These are phyloP conservation scores for Falco columbarius DNA, from an alignment of 2,797 vertebrate genomes.

Conservation along the genomic window DNA sequence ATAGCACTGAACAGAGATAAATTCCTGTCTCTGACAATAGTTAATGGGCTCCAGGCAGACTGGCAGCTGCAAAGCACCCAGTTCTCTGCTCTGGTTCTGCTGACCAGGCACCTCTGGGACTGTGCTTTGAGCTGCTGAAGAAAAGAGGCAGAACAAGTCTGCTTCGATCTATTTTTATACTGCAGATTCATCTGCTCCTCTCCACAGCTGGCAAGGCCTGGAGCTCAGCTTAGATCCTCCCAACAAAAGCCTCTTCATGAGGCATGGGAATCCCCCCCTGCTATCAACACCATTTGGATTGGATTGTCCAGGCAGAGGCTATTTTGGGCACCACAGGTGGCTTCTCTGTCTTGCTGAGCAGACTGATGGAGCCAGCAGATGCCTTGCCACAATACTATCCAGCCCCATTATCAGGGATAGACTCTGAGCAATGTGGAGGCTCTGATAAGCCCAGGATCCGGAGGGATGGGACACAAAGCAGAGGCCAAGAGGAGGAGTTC, in stretches of 20 bases:
- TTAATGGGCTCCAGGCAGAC: conserved; percentile 55
- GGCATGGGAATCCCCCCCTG: conserved; percentile 22
- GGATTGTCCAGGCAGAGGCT: conserved; percentile 12
- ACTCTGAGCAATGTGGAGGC: neutral
- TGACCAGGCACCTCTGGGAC: conserved; percentile 56
- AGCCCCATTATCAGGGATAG: neutral
- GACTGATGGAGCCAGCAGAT: neutral
- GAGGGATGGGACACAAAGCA: neutral
- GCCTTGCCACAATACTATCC: neutral
- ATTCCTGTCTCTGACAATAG: conserved; percentile 36
- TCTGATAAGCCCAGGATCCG: neutral
- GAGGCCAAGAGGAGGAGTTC: neutral
- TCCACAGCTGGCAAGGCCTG: conserved; percentile 62
- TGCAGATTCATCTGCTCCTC: conserved; percentile 53
- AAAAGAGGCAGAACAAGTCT: conserved; percentile 36
- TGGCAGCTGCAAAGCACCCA: conserved; percentile 65
- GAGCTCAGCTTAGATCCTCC: conserved; percentile 40
- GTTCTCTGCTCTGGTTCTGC: conserved; percentile 1
- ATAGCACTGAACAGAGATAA: neutral
- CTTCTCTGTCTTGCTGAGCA: conserved; percentile 6
- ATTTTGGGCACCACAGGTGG: conserved; percentile 65
- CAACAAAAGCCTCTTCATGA: conserved; percentile 68
- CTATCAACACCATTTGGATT: neutral
- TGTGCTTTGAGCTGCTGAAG: conserved; percentile 14
- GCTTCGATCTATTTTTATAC: conserved; percentile 60